phyloP scores from a whole-genome alignment of 2,888 invertebrate genomes.

The Scelioninae gen. 1 region DNA sequence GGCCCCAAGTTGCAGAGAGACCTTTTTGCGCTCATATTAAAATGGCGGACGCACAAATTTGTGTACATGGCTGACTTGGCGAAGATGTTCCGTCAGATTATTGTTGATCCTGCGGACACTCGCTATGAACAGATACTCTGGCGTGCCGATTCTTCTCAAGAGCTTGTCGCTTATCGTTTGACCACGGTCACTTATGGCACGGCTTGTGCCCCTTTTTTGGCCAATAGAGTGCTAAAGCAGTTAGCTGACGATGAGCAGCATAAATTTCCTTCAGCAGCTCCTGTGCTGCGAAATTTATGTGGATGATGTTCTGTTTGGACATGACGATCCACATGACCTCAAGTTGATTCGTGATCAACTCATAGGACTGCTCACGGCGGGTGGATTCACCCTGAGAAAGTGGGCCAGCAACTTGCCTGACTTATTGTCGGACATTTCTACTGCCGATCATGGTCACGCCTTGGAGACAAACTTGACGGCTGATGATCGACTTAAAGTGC shows the following conservation, averaged over 20 bases:
- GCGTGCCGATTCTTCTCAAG: not conserved
- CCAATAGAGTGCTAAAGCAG: slow-evolving; percentile 14
- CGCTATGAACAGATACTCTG: slow-evolving; percentile 13
- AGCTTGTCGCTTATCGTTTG: not conserved
- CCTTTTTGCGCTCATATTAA: not conserved
- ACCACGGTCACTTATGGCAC: slow-evolving; percentile 5
- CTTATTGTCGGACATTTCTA: not conserved
- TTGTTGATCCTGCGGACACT: not conserved
- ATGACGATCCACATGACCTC: not conserved
- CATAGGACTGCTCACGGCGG: not conserved
- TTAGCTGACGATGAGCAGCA: slow-evolving; percentile 4
- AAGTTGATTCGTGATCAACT: not conserved
- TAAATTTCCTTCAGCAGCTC: slow-evolving; percentile 3
- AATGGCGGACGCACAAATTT: slow-evolving; percentile 2
- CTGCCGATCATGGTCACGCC: not conserved
- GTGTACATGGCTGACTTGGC: slow-evolving; percentile 7
- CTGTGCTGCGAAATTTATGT: slow-evolving; percentile 3
- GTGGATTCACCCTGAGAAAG: slow-evolving; percentile 15
- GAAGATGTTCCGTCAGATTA: slow-evolving; percentile 20
- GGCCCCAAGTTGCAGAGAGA: slow-evolving; percentile 47
- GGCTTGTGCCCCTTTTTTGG: not conserved
- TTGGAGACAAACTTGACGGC: not conserved
- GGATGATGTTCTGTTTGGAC: slow-evolving; percentile 25
- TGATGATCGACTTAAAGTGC: not conserved
- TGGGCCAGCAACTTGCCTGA: no score